These are phyloP conservation scores for Habroteleia sp. DNA, from an alignment of 2,888 invertebrate genomes.

Conservation along the genomic window DNA sequence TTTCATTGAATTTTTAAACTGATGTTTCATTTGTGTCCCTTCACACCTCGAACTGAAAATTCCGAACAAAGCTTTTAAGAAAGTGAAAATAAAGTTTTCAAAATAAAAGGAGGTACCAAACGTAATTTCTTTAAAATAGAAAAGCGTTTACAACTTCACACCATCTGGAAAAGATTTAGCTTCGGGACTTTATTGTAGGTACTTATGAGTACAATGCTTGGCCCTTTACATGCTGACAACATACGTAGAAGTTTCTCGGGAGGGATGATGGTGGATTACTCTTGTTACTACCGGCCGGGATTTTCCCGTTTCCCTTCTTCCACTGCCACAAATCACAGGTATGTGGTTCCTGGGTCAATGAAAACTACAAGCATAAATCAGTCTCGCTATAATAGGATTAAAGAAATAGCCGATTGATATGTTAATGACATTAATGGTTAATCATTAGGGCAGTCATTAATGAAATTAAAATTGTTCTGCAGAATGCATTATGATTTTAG, in stretches of 20 bases:
- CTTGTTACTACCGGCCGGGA: constrained; percentile 14
- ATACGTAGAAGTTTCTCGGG: constrained; percentile 30
- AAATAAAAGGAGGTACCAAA: constrained; percentile 8
- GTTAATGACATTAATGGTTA: constrained; percentile 28
- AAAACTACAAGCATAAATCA: constrained; percentile 53
- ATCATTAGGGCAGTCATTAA: too few species aligned
- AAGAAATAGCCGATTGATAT: constrained; percentile 12
- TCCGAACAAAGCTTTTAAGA: constrained; percentile 9
- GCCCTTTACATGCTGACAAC: constrained; percentile 56
- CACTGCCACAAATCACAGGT: constrained; percentile 52
- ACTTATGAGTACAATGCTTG: constrained; percentile 65
- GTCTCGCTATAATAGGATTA: constrained; percentile 40
- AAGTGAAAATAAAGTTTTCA: constrained; percentile 41
- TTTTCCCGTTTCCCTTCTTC: constrained; percentile 39
- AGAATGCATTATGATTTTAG: too few species aligned
- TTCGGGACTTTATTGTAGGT: constrained; percentile 69
- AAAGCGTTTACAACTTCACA: constrained; percentile 54
- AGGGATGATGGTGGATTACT: constrained; percentile 56
- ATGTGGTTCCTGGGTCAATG: constrained; percentile 53
- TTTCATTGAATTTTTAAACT: constrained; percentile 58
- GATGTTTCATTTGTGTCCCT: constrained; percentile 26
- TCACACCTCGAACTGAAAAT: constrained; percentile 15
- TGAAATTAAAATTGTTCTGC: too few species aligned
- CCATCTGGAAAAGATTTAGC: constrained; percentile 71
- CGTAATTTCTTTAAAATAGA: constrained; percentile 28